Evolutionary conservation across 2,113 vertebrate species (phyloP).

Genomic region (Trematomus loennbergii): DNA sequence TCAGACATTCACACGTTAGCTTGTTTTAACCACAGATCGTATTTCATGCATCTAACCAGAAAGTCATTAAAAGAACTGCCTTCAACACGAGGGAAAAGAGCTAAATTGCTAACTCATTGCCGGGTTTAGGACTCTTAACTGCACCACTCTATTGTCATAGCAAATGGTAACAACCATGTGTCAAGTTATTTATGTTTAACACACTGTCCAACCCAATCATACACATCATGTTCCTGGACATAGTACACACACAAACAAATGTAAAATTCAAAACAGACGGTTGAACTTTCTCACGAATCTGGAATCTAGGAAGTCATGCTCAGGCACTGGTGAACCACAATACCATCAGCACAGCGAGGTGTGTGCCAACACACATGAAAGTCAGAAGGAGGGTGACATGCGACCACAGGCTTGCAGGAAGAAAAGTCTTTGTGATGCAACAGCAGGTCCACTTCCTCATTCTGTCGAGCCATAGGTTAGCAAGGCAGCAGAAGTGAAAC

Average conservation of each 20-base stretch:
- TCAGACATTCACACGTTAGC: too few relatives aligned
- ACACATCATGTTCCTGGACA: neutral
- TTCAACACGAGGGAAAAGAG: too few relatives aligned
- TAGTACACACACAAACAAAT: neutral
- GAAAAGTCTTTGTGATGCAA: slow-evolving; percentile 59
- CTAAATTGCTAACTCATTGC: too few relatives aligned
- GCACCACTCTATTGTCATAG: neutral
- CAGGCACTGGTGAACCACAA: slow-evolving; percentile 23
- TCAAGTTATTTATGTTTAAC: neutral
- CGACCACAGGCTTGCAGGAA: slow-evolving; percentile 36
- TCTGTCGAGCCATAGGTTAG: slow-evolving; percentile 34
- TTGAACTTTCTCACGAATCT: neutral
- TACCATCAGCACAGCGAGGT: neutral
- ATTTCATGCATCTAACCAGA: too few relatives aligned
- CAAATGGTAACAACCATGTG: neutral
- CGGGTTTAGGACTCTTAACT: too few relatives aligned
- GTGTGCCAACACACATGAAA: slow-evolving; percentile 52
- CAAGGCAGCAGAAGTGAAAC: slow-evolving; percentile 75
- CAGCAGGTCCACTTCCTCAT: slow-evolving; percentile 59
- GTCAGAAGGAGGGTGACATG: slow-evolving; percentile 11
- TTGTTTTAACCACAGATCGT: too few relatives aligned
- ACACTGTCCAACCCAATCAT: neutral
- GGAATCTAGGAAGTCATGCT: too few relatives aligned
- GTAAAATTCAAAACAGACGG: neutral
- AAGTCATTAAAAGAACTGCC: too few relatives aligned